Percentiles rank a stretch among this genome's conserved stretches.
Evolutionary conservation across 2,797 vertebrate genomes (phyloP).

Genomic region (Enteromius viviparus): DNA sequence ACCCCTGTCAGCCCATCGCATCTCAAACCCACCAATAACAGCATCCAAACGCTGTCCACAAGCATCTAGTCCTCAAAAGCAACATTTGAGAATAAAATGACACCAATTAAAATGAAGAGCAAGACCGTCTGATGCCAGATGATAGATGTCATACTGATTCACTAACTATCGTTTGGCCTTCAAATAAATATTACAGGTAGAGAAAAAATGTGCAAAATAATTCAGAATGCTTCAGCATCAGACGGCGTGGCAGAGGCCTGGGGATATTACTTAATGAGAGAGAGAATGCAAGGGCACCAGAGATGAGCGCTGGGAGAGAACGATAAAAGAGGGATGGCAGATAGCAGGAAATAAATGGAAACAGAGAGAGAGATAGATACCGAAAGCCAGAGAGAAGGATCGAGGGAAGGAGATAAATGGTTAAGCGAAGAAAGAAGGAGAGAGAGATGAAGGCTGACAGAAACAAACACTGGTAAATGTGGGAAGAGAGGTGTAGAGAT

Average conservation of each 20-base stretch:
- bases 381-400: constrained; percentile 27
- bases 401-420: constrained; percentile 37
- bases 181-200: constrained; percentile 53
- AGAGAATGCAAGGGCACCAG: constrained; percentile 23
- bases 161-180: constrained; percentile 38
- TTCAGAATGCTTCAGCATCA: constrained; percentile 44
- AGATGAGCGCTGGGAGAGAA: constrained; percentile 40
- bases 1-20: constrained; percentile 15
- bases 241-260: constrained; percentile 35
- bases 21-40: constrained; percentile 30
- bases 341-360: constrained; percentile 46
- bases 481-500: constrained; percentile 35
- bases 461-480: constrained; percentile 46
- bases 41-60: constrained; percentile 5
- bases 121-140: constrained; percentile 47
- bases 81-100: constrained; percentile 31
- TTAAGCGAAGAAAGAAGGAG: constrained; percentile 43
- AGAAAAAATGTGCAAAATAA: constrained; percentile 52
- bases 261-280: constrained; percentile 53
- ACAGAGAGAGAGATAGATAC: constrained; percentile 29
- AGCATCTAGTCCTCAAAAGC: constrained; percentile 21
- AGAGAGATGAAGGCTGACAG: constrained; percentile 38
- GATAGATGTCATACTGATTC: constrained; percentile 44
- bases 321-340: constrained; percentile 44
- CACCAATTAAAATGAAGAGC: constrained; percentile 46